These are phyloP conservation scores for Lacerta viridis DNA, from an alignment of 2,797 vertebrate genomes.

Conservation along the genomic window DNA sequence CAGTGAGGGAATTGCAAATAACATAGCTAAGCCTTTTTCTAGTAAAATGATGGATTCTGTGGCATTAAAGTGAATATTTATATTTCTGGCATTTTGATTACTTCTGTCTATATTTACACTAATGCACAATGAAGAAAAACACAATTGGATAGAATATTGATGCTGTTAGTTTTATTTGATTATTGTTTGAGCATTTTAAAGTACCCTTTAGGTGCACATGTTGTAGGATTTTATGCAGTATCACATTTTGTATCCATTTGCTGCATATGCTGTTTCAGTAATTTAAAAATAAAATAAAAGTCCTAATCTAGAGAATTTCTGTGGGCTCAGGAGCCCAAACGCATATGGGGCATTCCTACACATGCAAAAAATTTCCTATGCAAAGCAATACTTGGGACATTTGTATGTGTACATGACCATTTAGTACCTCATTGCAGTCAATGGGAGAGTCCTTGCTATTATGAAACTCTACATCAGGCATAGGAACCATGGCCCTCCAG, in stretches of 20 bases:
- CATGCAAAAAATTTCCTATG: background rate
- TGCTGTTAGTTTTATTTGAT: conserved; percentile 75
- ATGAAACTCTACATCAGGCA: background rate
- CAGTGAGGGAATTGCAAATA: conserved; percentile 87
- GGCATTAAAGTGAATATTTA: conserved; percentile 84
- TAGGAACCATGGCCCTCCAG: no score
- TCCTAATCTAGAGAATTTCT: background rate
- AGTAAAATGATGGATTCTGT: conserved; percentile 81
- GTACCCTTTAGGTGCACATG: conserved; percentile 73
- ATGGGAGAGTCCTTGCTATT: background rate
- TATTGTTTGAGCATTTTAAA: conserved; percentile 77
- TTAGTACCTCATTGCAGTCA: background rate
- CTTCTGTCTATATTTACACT: conserved; percentile 81
- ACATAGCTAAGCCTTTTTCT: conserved; percentile 82
- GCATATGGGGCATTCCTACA: background rate
- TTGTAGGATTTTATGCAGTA: conserved; percentile 78
- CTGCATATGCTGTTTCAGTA: conserved; percentile 65
- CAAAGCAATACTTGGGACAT: background rate
- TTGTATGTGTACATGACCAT: background rate
- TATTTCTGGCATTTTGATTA: conserved; percentile 83
- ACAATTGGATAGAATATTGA: conserved; percentile 75
- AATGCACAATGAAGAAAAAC: conserved; percentile 74
- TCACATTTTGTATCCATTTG: conserved; percentile 69
- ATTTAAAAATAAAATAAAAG: conserved; percentile 21
- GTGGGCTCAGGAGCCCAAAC: background rate